phyloP scores from a whole-genome alignment of 2,797 vertebrate genomes.

The Halcyon badia region DNA sequence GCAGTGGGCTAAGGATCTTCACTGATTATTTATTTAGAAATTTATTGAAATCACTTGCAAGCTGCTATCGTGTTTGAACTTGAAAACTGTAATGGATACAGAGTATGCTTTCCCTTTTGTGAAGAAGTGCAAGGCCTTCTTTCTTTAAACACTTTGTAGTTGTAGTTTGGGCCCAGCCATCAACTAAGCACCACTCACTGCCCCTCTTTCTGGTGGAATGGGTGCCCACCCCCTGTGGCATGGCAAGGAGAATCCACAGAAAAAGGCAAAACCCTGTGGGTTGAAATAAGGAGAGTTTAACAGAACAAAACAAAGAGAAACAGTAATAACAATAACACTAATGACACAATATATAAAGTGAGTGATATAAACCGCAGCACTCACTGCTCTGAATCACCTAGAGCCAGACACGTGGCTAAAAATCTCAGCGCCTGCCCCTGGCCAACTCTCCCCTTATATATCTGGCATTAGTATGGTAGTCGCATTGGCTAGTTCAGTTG shows the following conservation, averaged over 20 bases:
- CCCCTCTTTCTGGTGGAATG: background rate
- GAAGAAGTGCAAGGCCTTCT: background rate
- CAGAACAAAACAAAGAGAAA: background rate
- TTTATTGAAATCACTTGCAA: background rate
- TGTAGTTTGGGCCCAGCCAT: background rate
- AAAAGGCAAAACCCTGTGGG: background rate
- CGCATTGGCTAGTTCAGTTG: background rate
- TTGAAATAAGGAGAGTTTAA: background rate
- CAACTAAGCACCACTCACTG: background rate
- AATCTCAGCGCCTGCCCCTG: background rate
- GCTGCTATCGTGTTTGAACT: background rate
- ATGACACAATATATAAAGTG: background rate
- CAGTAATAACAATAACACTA: background rate
- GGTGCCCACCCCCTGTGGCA: background rate
- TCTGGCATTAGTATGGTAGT: background rate
- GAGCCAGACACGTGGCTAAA: background rate
- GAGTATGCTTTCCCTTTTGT: background rate
- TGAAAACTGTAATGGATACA: background rate
- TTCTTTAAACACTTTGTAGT: background rate
- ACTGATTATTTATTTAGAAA: background rate
- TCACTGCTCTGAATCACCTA: background rate
- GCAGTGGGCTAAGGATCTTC: background rate
- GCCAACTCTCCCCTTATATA: background rate
- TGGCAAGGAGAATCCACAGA: background rate
- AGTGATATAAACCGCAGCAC: background rate